Evolutionary conservation across 2,113 vertebrate genomes (phyloP).

Genomic region (Mormoops blainvillei): DNA sequence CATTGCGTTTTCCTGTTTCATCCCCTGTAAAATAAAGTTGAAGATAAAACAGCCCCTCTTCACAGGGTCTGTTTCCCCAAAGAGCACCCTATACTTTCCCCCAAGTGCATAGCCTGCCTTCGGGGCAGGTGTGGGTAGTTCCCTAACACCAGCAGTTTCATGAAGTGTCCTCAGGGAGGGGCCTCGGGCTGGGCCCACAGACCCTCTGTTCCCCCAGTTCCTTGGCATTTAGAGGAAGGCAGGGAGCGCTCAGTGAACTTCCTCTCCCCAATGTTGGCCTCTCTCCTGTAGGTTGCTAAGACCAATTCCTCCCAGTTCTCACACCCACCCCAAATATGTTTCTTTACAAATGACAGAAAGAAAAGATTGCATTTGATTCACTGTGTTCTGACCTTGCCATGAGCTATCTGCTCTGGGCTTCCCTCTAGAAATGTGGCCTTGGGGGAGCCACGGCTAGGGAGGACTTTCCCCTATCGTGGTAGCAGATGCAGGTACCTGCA

Average conservation of each 20-base stretch:
- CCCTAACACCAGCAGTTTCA: fast-evolving
- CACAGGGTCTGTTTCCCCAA: fast-evolving
- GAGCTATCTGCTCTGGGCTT: neutral
- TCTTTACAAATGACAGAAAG: neutral
- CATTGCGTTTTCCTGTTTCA: neutral
- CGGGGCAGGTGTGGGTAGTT: fast-evolving
- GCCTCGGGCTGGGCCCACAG: neutral
- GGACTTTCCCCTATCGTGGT: neutral
- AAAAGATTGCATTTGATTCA: neutral
- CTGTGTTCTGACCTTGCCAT: neutral
- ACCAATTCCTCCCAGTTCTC: neutral
- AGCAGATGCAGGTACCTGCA: neutral
- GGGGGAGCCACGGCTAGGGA: neutral
- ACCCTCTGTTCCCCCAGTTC: neutral
- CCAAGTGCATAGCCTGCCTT: neutral
- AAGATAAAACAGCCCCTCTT: neutral
- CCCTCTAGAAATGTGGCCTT: neutral
- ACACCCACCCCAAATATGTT: neutral
- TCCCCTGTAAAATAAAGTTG: neutral
- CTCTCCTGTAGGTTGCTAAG: neutral
- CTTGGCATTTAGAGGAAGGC: neutral
- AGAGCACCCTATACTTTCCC: too few relatives aligned
- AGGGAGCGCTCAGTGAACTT: fast-evolving
- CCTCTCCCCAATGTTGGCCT: constrained; percentile 41
- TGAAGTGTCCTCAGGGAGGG: neutral